phyloP scores from a whole-genome alignment of 1,140 invertebrate genomes.

The Reticulitermes speratus region DNA sequence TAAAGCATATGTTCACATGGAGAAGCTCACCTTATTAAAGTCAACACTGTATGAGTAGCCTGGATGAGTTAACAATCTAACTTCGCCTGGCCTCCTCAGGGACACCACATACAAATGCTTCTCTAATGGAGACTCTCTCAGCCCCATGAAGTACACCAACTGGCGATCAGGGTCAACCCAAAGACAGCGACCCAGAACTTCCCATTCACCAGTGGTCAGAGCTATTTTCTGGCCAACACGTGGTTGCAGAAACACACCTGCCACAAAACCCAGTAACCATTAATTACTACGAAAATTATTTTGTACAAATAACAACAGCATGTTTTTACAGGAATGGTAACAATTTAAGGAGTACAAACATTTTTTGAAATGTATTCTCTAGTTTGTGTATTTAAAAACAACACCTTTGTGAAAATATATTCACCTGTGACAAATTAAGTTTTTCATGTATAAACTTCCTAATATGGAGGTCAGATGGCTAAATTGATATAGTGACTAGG shows the following conservation, averaged over 20 bases:
- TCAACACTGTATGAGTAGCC: constrained; percentile 78
- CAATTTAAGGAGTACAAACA: too few relatives aligned
- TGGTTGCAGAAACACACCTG: constrained; percentile 54
- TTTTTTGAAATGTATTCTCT: too few relatives aligned
- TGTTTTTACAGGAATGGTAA: too few relatives aligned
- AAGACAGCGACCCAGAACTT: constrained; percentile 71
- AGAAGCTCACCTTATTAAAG: constrained; percentile 65
- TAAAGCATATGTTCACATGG: too few relatives aligned
- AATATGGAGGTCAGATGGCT: too few relatives aligned
- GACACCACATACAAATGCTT: constrained; percentile 82
- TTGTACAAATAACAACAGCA: too few relatives aligned
- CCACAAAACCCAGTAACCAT: constrained; percentile 8
- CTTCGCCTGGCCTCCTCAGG: constrained; percentile 61
- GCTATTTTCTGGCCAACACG: constrained; percentile 64
- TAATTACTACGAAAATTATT: neutral
- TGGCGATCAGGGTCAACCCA: constrained; percentile 73
- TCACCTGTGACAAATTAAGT: too few relatives aligned
- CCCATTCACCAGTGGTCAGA: constrained; percentile 80
- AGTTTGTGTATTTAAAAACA: too few relatives aligned
- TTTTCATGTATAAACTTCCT: too few relatives aligned
- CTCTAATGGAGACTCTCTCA: constrained; percentile 77
- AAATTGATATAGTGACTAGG: too few relatives aligned
- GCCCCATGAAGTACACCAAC: constrained; percentile 78
- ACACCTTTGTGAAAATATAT: too few relatives aligned
- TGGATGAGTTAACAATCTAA: constrained; percentile 68